Evolutionary conservation across 2,797 vertebrate genomes (phyloP).

Genomic region (Periophthalmus magnuspinnatus): DNA sequence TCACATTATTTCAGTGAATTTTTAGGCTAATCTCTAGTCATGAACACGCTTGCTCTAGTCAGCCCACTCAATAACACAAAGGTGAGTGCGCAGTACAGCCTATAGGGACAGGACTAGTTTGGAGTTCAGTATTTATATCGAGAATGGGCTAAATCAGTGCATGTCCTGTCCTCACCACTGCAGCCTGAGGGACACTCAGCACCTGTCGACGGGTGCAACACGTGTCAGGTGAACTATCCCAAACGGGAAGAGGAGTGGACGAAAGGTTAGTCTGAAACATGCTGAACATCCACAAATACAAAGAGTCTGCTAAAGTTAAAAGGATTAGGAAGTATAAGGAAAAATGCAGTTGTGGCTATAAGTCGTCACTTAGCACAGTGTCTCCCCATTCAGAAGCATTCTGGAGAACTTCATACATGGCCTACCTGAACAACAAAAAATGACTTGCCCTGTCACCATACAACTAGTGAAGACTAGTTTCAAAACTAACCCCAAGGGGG

Average conservation of each 20-base stretch:
- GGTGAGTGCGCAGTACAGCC: neutral
- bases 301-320: no score
- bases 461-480: no score
- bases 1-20: neutral
- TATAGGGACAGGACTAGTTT: constrained; percentile 9
- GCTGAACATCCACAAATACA: neutral
- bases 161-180: neutral
- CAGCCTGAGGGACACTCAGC: constrained; percentile 1
- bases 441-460: no score
- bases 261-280: neutral
- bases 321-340: no score
- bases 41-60: neutral
- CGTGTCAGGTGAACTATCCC: constrained; percentile 4
- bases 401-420: no score
- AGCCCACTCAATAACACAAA: neutral
- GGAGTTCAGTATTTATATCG: constrained; percentile 4
- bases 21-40: neutral
- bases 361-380: no score
- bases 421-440: no score
- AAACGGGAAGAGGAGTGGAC: neutral
- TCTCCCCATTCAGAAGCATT: no score
- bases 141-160: constrained; percentile 9
- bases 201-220: constrained; percentile 7
- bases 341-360: no score
- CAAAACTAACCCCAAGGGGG: no score